phyloP scores from a whole-genome alignment of 2,888 invertebrate genomes.

The Scaptomyza flava region DNA sequence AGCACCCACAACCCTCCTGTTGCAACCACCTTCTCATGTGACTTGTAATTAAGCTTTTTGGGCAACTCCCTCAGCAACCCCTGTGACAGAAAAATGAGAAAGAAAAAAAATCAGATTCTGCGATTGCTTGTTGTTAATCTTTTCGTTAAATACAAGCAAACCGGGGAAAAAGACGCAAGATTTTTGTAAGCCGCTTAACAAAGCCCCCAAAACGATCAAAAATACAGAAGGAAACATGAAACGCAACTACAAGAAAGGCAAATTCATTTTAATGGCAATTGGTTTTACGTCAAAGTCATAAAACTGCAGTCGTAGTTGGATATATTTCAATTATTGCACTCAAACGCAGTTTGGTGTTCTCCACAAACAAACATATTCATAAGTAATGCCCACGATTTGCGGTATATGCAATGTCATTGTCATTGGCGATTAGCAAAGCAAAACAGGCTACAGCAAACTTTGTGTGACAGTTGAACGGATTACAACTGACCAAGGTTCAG shows the following conservation, averaged over 20 bases:
- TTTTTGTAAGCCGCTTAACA: conserved; percentile 69
- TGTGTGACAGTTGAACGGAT: conserved; percentile 52
- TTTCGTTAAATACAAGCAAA: conserved; percentile 68
- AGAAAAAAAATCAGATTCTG: conserved; percentile 51
- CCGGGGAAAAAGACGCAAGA: conserved; percentile 71
- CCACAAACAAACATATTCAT: not conserved
- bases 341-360: conserved; percentile 27
- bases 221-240: not conserved
- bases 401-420: conserved; percentile 49
- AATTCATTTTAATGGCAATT: conserved; percentile 43
- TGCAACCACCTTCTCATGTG: conserved; percentile 13
- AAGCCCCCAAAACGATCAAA: conserved; percentile 29
- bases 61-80: conserved; percentile 51
- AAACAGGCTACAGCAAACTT: conserved; percentile 4
- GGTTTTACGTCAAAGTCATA: conserved; percentile 22
- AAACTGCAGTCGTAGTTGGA: conserved; percentile 27
- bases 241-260: conserved; percentile 19
- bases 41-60: conserved; percentile 69
- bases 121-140: conserved; percentile 68
- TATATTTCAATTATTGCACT: conserved; percentile 54
- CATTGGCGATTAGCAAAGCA: conserved; percentile 37
- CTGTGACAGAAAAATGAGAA: conserved; percentile 43
- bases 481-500: conserved; percentile 49
- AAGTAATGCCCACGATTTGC: conserved; percentile 25
- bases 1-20: not conserved